Conservation (phyloP, 2,797 vertebrate genomes). For the Danio albolineatus region DNA sequence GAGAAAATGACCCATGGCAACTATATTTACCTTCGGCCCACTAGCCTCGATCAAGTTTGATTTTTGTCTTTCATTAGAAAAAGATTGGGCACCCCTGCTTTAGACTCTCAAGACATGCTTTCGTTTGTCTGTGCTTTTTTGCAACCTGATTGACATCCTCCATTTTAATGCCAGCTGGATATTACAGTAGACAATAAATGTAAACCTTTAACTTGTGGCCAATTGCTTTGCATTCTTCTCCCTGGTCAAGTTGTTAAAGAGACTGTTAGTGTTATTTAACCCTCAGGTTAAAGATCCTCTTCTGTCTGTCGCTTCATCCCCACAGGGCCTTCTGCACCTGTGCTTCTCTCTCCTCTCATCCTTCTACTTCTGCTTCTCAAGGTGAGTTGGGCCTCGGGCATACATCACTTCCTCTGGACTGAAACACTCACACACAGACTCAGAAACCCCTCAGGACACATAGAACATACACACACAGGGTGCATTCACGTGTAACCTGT, state of each 20-base stretch:
- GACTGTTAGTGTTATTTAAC: constrained; percentile 8
- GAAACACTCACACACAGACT: constrained; percentile 7
- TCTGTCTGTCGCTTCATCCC: constrained; percentile 18
- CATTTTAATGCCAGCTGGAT: too few species aligned
- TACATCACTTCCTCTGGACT: constrained; percentile 26
- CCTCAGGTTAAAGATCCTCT: constrained; percentile 18
- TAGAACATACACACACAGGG: background rate
- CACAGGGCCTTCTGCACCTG: constrained; percentile 51
- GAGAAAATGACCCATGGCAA: too few species aligned
- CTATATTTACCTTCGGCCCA: too few species aligned
- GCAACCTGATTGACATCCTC: too few species aligned
- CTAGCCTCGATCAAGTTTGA: too few species aligned
- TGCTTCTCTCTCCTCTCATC: constrained; percentile 55
- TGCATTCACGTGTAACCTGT: constrained; percentile 12
- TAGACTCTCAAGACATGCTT: too few species aligned
- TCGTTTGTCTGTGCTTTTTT: too few species aligned
- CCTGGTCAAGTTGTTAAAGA: background rate
- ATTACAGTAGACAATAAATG: too few species aligned
- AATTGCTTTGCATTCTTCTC: background rate
- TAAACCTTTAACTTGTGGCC: too few species aligned
- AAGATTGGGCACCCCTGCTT: too few species aligned
- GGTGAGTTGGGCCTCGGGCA: constrained; percentile 35
- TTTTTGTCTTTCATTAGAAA: too few species aligned
- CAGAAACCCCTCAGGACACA: constrained; percentile 19
- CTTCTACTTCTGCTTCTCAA: constrained; percentile 61